phyloP scores from a whole-genome alignment of 2,888 invertebrate species.

The Lasioglossum leucozonium region DNA sequence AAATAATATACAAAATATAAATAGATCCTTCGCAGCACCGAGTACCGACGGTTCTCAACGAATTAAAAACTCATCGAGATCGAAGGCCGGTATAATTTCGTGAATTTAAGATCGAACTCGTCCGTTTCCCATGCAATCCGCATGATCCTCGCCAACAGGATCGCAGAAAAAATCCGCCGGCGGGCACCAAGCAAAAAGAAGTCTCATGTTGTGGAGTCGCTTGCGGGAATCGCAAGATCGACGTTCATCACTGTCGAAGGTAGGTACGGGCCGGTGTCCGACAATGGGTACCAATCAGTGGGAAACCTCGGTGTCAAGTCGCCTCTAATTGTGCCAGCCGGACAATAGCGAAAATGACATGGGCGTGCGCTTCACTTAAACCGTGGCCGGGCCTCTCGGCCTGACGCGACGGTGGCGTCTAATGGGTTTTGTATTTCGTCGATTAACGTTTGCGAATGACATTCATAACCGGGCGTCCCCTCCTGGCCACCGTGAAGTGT shows the following conservation, averaged over 20 bases:
- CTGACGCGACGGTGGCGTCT: constrained; percentile 66
- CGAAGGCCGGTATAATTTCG: too few relatives aligned
- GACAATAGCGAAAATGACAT: constrained; percentile 76
- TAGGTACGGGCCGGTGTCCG: constrained; percentile 20
- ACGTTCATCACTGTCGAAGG: constrained; percentile 28
- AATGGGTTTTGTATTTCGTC: constrained; percentile 78
- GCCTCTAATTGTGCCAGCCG: constrained; percentile 70
- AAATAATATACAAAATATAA: too few relatives aligned
- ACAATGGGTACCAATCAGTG: constrained; percentile 67
- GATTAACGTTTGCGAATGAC: constrained; percentile 77
- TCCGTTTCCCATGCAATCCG: background rate
- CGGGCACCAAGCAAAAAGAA: background rate
- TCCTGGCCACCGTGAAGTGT: constrained; percentile 33
- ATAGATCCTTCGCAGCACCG: too few relatives aligned
- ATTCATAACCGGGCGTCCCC: constrained; percentile 68
- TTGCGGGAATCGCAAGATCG: constrained; percentile 17
- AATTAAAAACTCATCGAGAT: too few relatives aligned
- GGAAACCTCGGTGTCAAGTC: constrained; percentile 65
- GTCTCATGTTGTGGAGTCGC: background rate
- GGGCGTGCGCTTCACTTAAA: constrained; percentile 69
- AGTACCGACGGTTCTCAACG: too few relatives aligned
- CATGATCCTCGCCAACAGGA: background rate
- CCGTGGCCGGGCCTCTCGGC: constrained; percentile 5
- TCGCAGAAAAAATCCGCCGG: background rate
- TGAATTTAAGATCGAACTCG: background rate